phyloP scores from a whole-genome alignment of 2,113 vertebrate species.

The Labrus mixtus region DNA sequence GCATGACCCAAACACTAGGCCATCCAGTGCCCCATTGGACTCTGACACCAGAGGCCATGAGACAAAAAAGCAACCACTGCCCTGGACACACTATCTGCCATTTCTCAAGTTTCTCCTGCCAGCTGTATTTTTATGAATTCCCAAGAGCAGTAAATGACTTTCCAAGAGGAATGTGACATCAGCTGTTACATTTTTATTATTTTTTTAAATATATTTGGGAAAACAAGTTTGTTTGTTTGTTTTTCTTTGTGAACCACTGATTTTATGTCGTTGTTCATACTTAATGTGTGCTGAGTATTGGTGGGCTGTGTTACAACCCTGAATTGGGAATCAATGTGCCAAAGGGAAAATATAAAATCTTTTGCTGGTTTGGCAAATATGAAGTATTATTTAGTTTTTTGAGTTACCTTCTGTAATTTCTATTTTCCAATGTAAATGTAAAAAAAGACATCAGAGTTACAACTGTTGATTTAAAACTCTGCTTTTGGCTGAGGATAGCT shows the following conservation, averaged over 20 bases:
- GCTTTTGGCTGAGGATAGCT: neutral
- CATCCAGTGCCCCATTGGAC: no score
- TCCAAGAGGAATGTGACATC: neutral
- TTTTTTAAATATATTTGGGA: no score
- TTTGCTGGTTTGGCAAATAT: slow-evolving; percentile 53
- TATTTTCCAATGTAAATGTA: neutral
- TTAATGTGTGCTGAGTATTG: slow-evolving; percentile 2
- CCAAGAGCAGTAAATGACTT: no score
- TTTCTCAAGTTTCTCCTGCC: no score
- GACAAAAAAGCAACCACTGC: no score
- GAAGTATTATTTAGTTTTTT: slow-evolving; percentile 72
- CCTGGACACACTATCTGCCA: no score
- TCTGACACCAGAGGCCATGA: no score
- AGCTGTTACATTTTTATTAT: no score
- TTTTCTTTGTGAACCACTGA: slow-evolving; percentile 4
- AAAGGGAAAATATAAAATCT: slow-evolving; percentile 24
- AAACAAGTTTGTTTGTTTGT: slow-evolving; percentile 21
- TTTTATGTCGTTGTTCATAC: neutral
- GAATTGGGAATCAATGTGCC: slow-evolving; percentile 38
- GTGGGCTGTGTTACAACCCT: slow-evolving; percentile 37
- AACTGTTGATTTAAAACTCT: neutral
- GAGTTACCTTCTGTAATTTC: slow-evolving; percentile 18
- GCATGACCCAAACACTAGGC: no score
- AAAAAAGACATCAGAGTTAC: neutral
- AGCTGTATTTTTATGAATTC: no score